Evolutionary conservation across 2,113 vertebrate genomes (phyloP), one percentile per base, ranked within the genome.

Genomic region (Nipponia nippon): DNA sequence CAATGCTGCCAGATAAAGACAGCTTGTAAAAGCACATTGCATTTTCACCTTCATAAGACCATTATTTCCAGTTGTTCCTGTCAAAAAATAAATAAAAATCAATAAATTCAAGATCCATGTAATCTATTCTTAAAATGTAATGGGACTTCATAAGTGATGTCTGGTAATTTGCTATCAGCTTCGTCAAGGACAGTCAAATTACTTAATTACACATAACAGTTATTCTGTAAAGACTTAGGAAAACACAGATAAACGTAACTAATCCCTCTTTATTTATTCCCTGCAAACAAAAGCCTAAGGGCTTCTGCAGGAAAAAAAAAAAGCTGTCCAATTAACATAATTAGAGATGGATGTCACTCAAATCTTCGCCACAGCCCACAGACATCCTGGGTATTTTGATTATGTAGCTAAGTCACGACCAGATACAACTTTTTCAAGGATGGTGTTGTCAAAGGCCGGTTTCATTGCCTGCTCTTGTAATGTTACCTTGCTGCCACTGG

Each of bases 231-330:
- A 97, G 94, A 95, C 89, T 92, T 92, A 55, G 89, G 86, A 96
- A 97, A 98, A 96, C 69, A 95, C 84, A 90, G 97, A 97, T 97
- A 95, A 96, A 94, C 16, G 30, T 95, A 91, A 95, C 95, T 96
- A 96, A 98, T 98, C 84, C 93, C 87, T 95, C 90, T 77, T 89
- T 94, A 96, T 97, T 98, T 97, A 89, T 95, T 95, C 77, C 89
- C 96, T 83, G 95, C 94, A 98, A 97, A 95, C 96, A 96, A 97
- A 95, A 93, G 92, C 70, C 87, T 75, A 16, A 85, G 73, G 80
- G 62, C 25, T 96, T 85, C 77, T 56, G 69, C 13, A 83, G 71
- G 12, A 78, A 75, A 76, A n/a, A 56, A 20, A 32, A 72, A 34
- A 56, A 18, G 11, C 70, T 11, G 27, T 32, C 30, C 46, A 95